These are phyloP conservation scores for Dendropsophus ebraccatus DNA, from an alignment of 2,113 vertebrate species.

Conservation along the genomic window DNA sequence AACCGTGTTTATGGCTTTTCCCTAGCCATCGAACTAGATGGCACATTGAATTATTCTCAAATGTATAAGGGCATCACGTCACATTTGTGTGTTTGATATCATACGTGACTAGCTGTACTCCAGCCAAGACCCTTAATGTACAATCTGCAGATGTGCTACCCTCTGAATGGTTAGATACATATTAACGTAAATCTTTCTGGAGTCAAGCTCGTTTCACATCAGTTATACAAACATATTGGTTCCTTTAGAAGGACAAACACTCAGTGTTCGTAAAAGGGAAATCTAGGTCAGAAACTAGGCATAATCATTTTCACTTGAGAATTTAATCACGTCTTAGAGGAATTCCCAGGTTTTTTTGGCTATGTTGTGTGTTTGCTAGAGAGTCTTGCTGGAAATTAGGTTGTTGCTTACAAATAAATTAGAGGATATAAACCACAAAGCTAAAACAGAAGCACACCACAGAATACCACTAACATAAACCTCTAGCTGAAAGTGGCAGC, in stretches of 20 bases:
- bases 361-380: slow-evolving; percentile 26
- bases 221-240: slow-evolving; percentile 83
- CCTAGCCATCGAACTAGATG: slow-evolving; percentile 82
- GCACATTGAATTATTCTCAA: slow-evolving; percentile 91
- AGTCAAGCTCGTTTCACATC: slow-evolving; percentile 84
- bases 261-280: slow-evolving; percentile 65
- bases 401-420: not conserved
- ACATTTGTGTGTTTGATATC: slow-evolving; percentile 86
- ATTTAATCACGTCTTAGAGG: slow-evolving; percentile 62
- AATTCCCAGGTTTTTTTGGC: not conserved
- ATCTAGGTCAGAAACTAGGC: slow-evolving; percentile 67
- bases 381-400: slow-evolving; percentile 10
- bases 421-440: not conserved
- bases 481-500: not conserved
- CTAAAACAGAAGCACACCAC: not conserved
- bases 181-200: slow-evolving; percentile 84
- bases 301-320: slow-evolving; percentile 67
- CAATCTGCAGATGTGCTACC: slow-evolving; percentile 72
- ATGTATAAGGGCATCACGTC: slow-evolving; percentile 87
- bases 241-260: slow-evolving; percentile 80
- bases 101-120: slow-evolving; percentile 78
- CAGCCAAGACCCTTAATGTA: slow-evolving; percentile 76
- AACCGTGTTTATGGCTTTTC: slow-evolving; percentile 86
- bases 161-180: slow-evolving; percentile 77
- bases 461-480: not conserved